Conservation (phyloP, 2,113 vertebrate species). For the Stomatorhinus ivindoensis region DNA sequence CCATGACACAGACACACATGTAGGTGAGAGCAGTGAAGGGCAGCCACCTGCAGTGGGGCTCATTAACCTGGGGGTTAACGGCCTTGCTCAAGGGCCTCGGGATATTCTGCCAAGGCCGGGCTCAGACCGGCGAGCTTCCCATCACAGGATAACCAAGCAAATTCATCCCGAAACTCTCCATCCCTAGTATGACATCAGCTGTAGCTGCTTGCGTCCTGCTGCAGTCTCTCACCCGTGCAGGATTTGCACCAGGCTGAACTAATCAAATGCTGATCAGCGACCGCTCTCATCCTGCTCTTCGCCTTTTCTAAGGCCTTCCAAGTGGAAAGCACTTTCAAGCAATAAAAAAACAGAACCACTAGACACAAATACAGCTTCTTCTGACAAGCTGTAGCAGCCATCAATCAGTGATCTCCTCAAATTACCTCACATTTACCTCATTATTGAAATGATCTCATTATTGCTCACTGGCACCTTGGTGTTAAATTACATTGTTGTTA, state of each 20-base stretch:
- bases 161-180: not conserved
- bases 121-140: not conserved
- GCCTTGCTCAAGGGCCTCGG: no score
- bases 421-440: not conserved
- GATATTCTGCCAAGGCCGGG: no score
- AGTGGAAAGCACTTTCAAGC: not conserved
- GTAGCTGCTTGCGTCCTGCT: constrained; percentile 8
- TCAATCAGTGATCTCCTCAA: not conserved
- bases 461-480: not conserved
- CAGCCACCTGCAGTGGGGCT: not conserved
- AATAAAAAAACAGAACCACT: not conserved
- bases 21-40: not conserved
- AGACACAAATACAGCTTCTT: not conserved
- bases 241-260: not conserved
- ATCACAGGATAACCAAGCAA: not conserved
- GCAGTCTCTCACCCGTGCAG: not conserved
- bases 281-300: not conserved
- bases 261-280: not conserved
- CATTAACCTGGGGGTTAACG: not conserved
- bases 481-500: not conserved
- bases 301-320: not conserved
- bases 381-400: not conserved
- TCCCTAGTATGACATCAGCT: not conserved
- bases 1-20: not conserved
- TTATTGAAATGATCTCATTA: not conserved